Percentiles rank a stretch among this genome's conserved stretches.
phyloP scores from a whole-genome alignment of 1,140 invertebrate genomes.

The Papilio dardanus region DNA sequence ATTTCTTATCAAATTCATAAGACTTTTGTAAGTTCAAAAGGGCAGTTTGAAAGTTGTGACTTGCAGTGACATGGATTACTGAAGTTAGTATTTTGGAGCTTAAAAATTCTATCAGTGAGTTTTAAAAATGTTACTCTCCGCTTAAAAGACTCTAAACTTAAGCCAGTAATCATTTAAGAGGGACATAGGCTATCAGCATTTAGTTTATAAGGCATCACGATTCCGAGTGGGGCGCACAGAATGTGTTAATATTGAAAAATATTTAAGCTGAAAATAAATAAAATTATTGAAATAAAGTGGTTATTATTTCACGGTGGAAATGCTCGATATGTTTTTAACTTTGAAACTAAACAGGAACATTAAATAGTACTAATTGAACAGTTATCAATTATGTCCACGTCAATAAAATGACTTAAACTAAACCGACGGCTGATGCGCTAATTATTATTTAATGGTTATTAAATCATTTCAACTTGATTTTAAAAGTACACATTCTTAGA shows the following conservation, averaged over 20 bases:
- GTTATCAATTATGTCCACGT: no score
- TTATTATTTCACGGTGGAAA: neutral
- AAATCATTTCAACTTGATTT: no score
- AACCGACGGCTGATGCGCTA: no score
- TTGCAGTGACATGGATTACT: neutral
- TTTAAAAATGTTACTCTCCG: neutral
- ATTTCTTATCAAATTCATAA: neutral
- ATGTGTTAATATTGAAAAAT: neutral
- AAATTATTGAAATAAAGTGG: neutral
- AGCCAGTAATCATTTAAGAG: neutral
- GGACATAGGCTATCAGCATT: neutral
- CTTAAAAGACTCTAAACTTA: neutral
- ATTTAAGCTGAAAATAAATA: neutral
- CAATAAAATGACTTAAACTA: no score
- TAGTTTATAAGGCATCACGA: neutral
- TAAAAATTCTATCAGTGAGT: constrained; percentile 6
- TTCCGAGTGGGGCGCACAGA: no score
- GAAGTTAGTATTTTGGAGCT: constrained; percentile 2
- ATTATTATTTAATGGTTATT: no score
- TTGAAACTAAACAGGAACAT: no score
- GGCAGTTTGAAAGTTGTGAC: constrained; percentile 6
- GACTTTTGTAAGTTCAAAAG: constrained; percentile 1
- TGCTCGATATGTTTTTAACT: no score
- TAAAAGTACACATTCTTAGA: no score
- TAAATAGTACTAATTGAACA: no score